Percentiles rank a stretch among this genome's conserved stretches.
These are phyloP conservation scores for Volucella bombylans DNA, from an alignment of 2,888 invertebrate genomes.

Conservation along the genomic window DNA sequence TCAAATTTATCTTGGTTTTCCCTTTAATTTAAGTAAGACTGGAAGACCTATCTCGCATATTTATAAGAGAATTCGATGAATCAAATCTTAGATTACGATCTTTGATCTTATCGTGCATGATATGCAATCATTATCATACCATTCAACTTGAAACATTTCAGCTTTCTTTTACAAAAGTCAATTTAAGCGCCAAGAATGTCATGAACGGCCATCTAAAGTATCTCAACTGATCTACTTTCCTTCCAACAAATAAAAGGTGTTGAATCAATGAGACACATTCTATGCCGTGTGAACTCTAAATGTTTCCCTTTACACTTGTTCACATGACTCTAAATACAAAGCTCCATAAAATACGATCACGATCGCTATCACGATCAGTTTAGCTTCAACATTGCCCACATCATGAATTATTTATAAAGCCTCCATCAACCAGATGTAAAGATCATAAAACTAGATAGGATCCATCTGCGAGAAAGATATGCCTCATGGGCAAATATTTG, in stretches of 20 bases:
- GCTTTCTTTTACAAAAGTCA: constrained; percentile 46
- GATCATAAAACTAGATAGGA: constrained; percentile 51
- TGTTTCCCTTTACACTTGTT: constrained; percentile 33
- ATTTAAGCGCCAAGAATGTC: constrained; percentile 17
- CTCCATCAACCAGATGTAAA: constrained; percentile 56
- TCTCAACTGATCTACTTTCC: constrained; percentile 41
- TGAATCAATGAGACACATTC: constrained; percentile 28
- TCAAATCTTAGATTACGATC: not conserved
- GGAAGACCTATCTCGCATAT: too few relatives aligned
- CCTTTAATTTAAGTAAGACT: too few relatives aligned
- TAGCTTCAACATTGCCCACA: constrained; percentile 4
- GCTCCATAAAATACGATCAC: not conserved
- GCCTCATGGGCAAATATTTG: constrained; percentile 46
- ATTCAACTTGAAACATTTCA: not conserved
- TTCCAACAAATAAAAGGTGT: constrained; percentile 21
- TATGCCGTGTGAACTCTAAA: constrained; percentile 41
- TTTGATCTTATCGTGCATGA: not conserved
- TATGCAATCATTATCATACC: not conserved
- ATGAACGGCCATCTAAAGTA: not conserved
- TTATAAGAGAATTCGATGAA: not conserved
- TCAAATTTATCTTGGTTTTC: too few relatives aligned
- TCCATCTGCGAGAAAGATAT: constrained; percentile 45
- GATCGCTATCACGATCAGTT: not conserved
- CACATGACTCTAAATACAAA: not conserved
- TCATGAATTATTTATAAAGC: constrained; percentile 50